Evolutionary conservation across 2,888 invertebrate genomes (phyloP).

Genomic region (Tiliacea citrago): DNA sequence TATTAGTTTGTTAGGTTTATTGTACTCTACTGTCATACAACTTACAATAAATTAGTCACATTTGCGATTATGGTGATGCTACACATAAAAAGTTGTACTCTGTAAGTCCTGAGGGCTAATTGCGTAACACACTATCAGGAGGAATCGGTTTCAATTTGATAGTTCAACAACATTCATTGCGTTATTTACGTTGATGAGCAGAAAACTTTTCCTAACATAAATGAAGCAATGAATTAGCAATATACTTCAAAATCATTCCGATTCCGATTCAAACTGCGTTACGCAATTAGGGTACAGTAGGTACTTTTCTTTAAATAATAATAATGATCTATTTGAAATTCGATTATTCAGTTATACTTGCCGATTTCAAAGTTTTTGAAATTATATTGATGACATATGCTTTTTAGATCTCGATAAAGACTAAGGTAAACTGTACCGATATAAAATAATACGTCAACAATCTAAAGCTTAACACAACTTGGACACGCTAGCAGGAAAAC

Average conservation of each 20-base stretch:
- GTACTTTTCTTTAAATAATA: neutral
- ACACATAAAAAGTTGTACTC: neutral
- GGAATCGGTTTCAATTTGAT: too few relatives aligned
- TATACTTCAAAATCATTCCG: too few relatives aligned
- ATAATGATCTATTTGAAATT: neutral
- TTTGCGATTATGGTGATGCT: neutral
- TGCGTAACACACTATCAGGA: too few relatives aligned
- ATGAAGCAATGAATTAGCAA: too few relatives aligned
- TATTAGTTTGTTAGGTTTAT: neutral
- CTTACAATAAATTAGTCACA: neutral
- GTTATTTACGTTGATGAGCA: too few relatives aligned
- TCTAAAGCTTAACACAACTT: neutral
- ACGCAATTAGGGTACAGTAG: too few relatives aligned
- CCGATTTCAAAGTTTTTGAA: neutral
- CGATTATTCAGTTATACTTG: neutral
- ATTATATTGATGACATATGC: neutral
- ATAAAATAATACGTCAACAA: neutral
- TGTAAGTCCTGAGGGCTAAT: too few relatives aligned
- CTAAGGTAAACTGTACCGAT: neutral
- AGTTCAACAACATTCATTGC: too few relatives aligned
- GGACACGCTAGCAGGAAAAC: conserved; percentile 52
- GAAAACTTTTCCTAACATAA: too few relatives aligned
- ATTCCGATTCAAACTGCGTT: too few relatives aligned
- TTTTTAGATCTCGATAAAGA: neutral
- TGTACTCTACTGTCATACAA: neutral